Evolutionary conservation across 1,140 invertebrate species (phyloP), one percentile per base, ranked within the genome.

Genomic region (Globodera rostochiensis): DNA sequence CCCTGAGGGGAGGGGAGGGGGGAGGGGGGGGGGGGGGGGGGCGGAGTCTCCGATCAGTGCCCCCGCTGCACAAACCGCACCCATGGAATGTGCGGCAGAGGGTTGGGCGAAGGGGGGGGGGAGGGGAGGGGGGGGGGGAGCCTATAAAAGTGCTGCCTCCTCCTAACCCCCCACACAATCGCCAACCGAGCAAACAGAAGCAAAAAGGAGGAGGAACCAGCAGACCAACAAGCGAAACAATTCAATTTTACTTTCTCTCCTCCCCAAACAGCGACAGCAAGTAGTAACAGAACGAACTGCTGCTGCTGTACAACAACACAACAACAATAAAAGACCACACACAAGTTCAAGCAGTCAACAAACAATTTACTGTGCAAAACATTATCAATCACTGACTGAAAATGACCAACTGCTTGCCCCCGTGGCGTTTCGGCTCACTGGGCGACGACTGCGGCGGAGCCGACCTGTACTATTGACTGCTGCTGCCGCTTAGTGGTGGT

Each of bases 361-460:
- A 60, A 60, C 57, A 60, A 60, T 60, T 60, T 15, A 60, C 15
- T 60, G 57, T 60, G 57, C 15, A 9, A 60, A 15, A 15, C 4
- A 11, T 4, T 45, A 71, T n/a, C 19, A 13, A 71, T 13, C 1
- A 4, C 69, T 36, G 5, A 0, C 8, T 47, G 9, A 71, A 36
- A 71, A 71, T 71, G 69, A 71, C 69, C 25, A 71, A 36, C 69
- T 71, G 69, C 25, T 47, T 71, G 69, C 69, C 69, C 69, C 69
- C 69, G 69, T 71, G 69, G 69, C 25, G 69, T 11, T 71, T 71
- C 69, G 69, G 69, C 25, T 6, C n/a, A 0, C 21, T 71, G 7
- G 15, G 5, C 13, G 69, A 71, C 8, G 69, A 71, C 69, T 71
- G 69, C 69, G 69, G 25, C 25, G 25, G 25, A 36, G 25, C 69